Conservation (phyloP, 1,140 invertebrate species). For the Campoletis sonorensis region DNA sequence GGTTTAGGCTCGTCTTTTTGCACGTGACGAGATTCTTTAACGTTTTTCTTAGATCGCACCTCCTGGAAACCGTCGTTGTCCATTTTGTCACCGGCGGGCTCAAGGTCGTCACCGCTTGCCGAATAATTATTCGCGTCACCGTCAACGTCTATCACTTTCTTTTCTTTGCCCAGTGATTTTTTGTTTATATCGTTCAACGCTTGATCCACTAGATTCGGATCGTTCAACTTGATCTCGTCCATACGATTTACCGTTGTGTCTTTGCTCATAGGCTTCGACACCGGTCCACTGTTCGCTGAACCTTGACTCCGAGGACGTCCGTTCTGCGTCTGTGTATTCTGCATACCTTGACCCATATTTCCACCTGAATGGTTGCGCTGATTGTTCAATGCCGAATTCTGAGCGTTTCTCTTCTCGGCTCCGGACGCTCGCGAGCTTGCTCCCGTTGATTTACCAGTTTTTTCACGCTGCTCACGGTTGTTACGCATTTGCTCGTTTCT, state of each 20-base stretch:
- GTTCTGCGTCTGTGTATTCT: slow-evolving; percentile 66
- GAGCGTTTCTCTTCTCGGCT: slow-evolving; percentile 70
- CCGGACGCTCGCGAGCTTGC: slow-evolving; percentile 67
- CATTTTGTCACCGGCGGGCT: slow-evolving; percentile 69
- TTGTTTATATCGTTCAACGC: slow-evolving; percentile 77
- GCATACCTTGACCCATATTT: slow-evolving; percentile 57
- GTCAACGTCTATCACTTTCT: slow-evolving; percentile 62
- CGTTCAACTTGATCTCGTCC: slow-evolving; percentile 79
- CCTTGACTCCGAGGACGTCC: slow-evolving; percentile 68
- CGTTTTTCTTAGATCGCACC: slow-evolving; percentile 88
- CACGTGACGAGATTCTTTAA: slow-evolving; percentile 79
- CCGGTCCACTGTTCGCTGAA: slow-evolving; percentile 56
- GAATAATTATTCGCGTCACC: slow-evolving; percentile 76
- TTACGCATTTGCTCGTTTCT: slow-evolving; percentile 63
- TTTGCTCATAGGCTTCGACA: slow-evolving; percentile 63
- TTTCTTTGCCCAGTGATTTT: slow-evolving; percentile 72
- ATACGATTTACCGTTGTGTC: slow-evolving; percentile 78
- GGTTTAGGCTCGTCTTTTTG: slow-evolving; percentile 78
- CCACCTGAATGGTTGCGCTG: slow-evolving; percentile 65
- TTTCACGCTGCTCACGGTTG: slow-evolving; percentile 65
- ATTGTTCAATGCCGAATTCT: slow-evolving; percentile 62
- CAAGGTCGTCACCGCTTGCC: slow-evolving; percentile 68
- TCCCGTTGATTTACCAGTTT: slow-evolving; percentile 65
- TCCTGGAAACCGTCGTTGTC: slow-evolving; percentile 91
- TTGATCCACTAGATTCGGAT: slow-evolving; percentile 79